Evolutionary conservation across 1,140 invertebrate species (phyloP).

Genomic region (Papilio machaon): DNA sequence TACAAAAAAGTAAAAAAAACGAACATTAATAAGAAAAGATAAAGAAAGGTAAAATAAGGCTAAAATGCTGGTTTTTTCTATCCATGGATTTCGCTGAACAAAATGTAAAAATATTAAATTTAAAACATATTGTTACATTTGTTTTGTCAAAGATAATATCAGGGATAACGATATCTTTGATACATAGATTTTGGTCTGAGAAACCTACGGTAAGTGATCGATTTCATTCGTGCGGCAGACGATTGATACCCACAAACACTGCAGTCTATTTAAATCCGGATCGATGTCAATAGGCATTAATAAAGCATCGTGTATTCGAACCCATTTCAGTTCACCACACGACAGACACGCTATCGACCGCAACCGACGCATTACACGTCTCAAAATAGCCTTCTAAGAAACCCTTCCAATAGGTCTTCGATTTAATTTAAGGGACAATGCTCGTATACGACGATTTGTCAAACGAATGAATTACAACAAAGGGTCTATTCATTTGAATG

Average conservation of each 20-base stretch:
- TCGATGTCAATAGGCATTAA: slow-evolving; percentile 46
- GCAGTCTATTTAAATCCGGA: slow-evolving; percentile 48
- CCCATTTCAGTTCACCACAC: slow-evolving; percentile 56
- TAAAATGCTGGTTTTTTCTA: not conserved
- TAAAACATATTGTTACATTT: no score
- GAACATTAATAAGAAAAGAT: not conserved
- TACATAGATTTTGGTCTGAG: no score
- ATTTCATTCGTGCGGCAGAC: slow-evolving; percentile 17
- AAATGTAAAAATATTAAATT: no score
- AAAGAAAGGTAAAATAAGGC: not conserved
- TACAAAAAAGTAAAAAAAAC: not conserved
- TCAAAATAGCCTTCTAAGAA: slow-evolving; percentile 71
- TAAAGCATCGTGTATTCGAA: slow-evolving; percentile 61
- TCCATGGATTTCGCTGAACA: no score
- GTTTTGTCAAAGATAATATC: no score
- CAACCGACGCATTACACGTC: slow-evolving; percentile 73
- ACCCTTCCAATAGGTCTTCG: slow-evolving; percentile 69
- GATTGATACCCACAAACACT: slow-evolving; percentile 15
- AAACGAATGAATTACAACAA: slow-evolving; percentile 80
- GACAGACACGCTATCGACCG: slow-evolving; percentile 63
- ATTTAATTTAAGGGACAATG: slow-evolving; percentile 76
- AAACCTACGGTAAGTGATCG: not conserved
- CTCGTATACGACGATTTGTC: slow-evolving; percentile 74
- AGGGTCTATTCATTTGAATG: slow-evolving; percentile 78
- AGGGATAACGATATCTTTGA: no score